A percentile compares a stretch with the other conserved stretches of the same genome.
These are phyloP conservation scores for Thryonomys swinderianus DNA, from an alignment of 2,113 vertebrate species.

Conservation along the genomic window DNA sequence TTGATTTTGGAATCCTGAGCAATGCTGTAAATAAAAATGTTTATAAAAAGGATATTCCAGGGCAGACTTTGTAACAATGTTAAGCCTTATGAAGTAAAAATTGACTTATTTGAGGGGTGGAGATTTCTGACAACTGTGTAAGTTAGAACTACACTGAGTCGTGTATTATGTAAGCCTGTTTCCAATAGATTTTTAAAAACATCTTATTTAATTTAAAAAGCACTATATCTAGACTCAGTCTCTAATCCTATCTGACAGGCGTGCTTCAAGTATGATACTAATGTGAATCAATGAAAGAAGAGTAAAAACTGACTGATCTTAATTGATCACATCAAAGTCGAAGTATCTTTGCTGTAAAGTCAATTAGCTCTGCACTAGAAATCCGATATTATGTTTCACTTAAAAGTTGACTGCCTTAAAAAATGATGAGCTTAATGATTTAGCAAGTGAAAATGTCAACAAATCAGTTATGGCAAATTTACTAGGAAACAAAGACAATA, in stretches of 20 bases:
- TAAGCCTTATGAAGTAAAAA: conserved; percentile 29
- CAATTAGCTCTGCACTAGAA: conserved; percentile 63
- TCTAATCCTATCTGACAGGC: conserved; percentile 76
- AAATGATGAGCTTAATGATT: conserved; percentile 57
- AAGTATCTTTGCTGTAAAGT: conserved; percentile 66
- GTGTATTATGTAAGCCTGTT: neutral
- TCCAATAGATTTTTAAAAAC: neutral
- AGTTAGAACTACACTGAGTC: neutral
- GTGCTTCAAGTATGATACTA: conserved; percentile 75
- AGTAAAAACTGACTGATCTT: conserved; percentile 72
- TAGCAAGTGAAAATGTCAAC: conserved; percentile 58
- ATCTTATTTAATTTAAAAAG: conserved; percentile 50
- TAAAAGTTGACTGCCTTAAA: conserved; percentile 72
- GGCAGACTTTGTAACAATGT: neutral
- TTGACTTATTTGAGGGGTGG: neutral
- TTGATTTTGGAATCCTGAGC: conserved; percentile 18
- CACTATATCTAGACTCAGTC: conserved; percentile 43
- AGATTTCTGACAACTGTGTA: neutral
- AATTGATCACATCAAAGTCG: conserved; percentile 75
- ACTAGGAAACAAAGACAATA: neutral
- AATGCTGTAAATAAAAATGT: neutral
- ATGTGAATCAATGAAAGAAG: conserved; percentile 81
- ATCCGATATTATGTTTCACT: conserved; percentile 60
- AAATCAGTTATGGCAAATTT: conserved; percentile 35
- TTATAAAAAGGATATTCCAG: neutral